Evolutionary conservation across 53 echinoderm and acorn worm genomes (phyloP), one percentile per base, ranked within the genome.

Genomic region (Crossaster papposus): DNA sequence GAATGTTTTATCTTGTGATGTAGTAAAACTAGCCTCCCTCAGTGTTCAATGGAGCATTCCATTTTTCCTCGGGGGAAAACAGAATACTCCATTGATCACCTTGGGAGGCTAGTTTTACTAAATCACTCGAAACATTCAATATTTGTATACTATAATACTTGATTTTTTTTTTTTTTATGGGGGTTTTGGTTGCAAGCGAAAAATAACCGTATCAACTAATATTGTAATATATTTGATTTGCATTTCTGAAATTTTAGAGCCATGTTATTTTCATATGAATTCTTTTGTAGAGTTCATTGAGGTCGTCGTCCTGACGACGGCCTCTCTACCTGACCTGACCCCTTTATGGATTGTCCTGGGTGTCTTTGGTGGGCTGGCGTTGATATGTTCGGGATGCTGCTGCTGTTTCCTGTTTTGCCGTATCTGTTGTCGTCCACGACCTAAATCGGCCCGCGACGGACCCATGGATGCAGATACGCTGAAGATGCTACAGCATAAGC

Each of bases 391-490:
- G 35, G 74, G 72, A 7, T 95, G 88, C 76, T 91, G 89, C 64
- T 97, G 94, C 88, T 90, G 88, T 50, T 97, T 91, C 72, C 94
- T 93, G 23, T 71, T 83, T 70, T 92, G 78, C 52, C 95, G 95
- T 30, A 84, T 83, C 83, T 92, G 78, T 53, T 92, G 92, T 70
- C 76, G 92, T 76, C 87, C 58, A 10, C 87, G 75, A 24, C 22
- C 74, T 37, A 75, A 87, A 35, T 38, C 87, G 14, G 20, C 77
- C 32, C 76, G 62, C 14, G 95, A 96, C 31, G 92, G 95, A 1
- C 91, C 94, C 15, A 95, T 97, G 95, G 95, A 94, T 31, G 91
- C 93, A 17, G 97, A 97, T 79, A 95, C 97, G 6, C 81, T 95
- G 51, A 96, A 94, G 91, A 94, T 95, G 94, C 70, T 97, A 10